phyloP scores from a whole-genome alignment of 2,797 vertebrate species.

The Spinus olivaceus region DNA sequence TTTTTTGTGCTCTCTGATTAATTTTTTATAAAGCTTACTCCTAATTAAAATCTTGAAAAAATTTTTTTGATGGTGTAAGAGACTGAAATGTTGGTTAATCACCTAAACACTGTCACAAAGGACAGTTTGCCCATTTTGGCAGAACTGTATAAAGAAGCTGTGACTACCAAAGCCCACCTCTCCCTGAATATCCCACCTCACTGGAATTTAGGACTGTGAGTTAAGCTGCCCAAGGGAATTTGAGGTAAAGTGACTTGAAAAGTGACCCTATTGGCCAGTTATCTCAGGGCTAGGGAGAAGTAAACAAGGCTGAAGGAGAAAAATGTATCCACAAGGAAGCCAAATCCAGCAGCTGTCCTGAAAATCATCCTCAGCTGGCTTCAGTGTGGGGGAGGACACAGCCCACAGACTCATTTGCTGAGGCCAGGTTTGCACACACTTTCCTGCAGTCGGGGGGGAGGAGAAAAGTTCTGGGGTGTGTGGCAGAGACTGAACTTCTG shows the following conservation, averaged over 20 bases:
- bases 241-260: background rate
- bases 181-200: background rate
- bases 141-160: background rate
- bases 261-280: background rate
- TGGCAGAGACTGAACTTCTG: background rate
- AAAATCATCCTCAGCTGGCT: background rate
- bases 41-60: background rate
- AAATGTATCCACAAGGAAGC: background rate
- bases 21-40: background rate
- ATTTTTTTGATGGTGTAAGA: background rate
- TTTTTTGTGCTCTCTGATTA: background rate
- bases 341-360: background rate
- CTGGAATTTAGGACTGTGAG: background rate
- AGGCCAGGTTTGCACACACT: background rate
- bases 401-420: background rate
- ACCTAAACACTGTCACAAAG: background rate
- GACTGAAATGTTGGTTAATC: background rate
- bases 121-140: background rate
- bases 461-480: background rate
- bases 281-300: background rate
- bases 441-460: accelerated
- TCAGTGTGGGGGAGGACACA: background rate
- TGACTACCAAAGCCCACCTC: accelerated
- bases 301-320: background rate
- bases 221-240: background rate